Evolutionary conservation across 2,888 invertebrate genomes (phyloP), one percentile per base, ranked within the genome.

Genomic region (Stictocephala bisonia): DNA sequence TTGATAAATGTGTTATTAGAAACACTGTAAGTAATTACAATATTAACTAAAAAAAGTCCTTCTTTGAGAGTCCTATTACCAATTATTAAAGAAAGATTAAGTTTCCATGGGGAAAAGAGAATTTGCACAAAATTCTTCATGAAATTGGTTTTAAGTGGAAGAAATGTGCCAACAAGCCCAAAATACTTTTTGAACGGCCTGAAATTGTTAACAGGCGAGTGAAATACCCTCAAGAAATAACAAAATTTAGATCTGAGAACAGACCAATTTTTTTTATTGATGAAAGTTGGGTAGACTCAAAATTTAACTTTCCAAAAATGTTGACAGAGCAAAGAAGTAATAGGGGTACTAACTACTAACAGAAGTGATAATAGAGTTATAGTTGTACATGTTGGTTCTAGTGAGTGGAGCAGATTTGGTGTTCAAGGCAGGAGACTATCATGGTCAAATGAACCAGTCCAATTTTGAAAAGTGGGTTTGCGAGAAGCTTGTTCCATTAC

Each of bases 381-480:
- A 26, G 56, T 56, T 56, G 56, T 51, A 24, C 20, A 18, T 20
- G 20, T 24, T 13, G 3, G 51, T 51, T 20, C 15, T 9, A 24
- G 22, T 53, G 3, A 2, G 26, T 2, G 53, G 24, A 3, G 26
- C 53, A 3, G 18, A 7, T 13, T n/a, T 53, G 15, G 24, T 26
- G 1, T 53, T 53, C 26, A 4, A 24, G n/a, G 53, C 24, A n/a
- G 26, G 24, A 26, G 53, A 53, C 18, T 53, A 53, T n/a, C 53
- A 53, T 26, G 53, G 53, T 4, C 53, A 53, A 24, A 53, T 53
- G 24, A 26, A 53, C 26, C 6, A 24, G 3, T 9, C 18, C 1
- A 53, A 53, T 53, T 53, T 53, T 53, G 53, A 53, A 11, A 24
- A 4, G n/a, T 53, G 53, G 53, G 26, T 53, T 15, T 9, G 24